Base-by-base conservation (phyloP, 2,888 invertebrate species). In the Lepidochitona cinerea region DNA sequence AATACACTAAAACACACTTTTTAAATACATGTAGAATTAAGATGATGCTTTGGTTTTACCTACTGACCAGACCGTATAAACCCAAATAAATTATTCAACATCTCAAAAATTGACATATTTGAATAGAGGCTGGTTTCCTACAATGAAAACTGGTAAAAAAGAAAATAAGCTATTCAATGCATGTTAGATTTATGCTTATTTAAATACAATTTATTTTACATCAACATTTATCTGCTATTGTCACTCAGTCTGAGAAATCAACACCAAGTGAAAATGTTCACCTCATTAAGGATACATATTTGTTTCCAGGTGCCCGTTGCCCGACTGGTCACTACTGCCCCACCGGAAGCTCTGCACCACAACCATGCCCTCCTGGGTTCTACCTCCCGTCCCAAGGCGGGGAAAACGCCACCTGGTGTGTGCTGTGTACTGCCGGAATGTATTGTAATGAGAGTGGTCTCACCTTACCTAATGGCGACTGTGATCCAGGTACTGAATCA, bases 371-470 rank as follows among this genome's bases (percentile, higher is more conserved):
- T 6, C 85, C 87, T 6, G 89, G 89, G 0, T 85, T 78, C 70
- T 89, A 82, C 83, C 84, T 84, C 73, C 89, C 89, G 4, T 87
- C 84, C 74, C 73, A 72, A 37, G 74, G 80, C 5, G 86, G 84
- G 6, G 75, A 83, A 74, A 86, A 88, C 71, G 29, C 79, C n/a
- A 75, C 85, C n/a, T 85, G 85, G 79, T 89, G 89, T 79, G 70
- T 87, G 1, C 41, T 73, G n/a, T 87, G 87, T 77, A 87, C 87
- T 0, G 83, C 85, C 2, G 86, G 87, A 18, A 81, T 78, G 69
- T 87, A 83, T 77, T 87, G 87, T 73, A 85, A 85, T 72, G 70
- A 75, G 23, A 84, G 84, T 23, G 88, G 88, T n/a, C 80, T 88
- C 23, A 66, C 84, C 12, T 76, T 81, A 5, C 84, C 85, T 3